phyloP scores from a whole-genome alignment of 92 coral and sea anemone genomes.

The Parazoanthus atlanticus region DNA sequence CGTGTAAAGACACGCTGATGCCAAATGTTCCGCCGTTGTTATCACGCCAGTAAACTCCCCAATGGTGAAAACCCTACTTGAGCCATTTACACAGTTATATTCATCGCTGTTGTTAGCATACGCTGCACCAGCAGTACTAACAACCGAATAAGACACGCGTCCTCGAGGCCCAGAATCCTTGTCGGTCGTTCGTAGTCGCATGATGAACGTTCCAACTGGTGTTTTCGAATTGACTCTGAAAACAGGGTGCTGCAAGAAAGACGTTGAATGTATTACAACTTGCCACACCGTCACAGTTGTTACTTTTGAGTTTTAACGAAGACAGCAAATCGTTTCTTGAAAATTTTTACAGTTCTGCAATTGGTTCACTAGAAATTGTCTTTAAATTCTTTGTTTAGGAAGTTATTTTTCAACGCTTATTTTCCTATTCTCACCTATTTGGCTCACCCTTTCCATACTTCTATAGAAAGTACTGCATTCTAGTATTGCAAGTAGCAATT shows the following conservation, averaged over 20 bases:
- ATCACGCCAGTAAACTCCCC: slow-evolving; percentile 56
- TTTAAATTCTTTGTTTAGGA: neutral
- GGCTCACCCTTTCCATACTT: too few relatives aligned
- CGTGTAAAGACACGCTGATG: slow-evolving; percentile 56
- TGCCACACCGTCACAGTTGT: neutral
- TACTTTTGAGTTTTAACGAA: too few relatives aligned
- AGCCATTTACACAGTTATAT: slow-evolving; percentile 48
- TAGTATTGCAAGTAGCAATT: too few relatives aligned
- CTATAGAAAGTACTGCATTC: too few relatives aligned
- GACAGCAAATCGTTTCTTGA: too few relatives aligned
- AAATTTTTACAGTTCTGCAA: too few relatives aligned
- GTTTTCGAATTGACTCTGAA: slow-evolving; percentile 10
- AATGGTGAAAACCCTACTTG: slow-evolving; percentile 51
- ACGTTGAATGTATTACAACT: neutral
- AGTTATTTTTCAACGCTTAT: too few relatives aligned
- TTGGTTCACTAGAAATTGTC: neutral
- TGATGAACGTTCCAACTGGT: slow-evolving; percentile 41
- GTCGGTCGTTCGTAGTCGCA: slow-evolving; percentile 51
- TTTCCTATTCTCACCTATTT: too few relatives aligned
- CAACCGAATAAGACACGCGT: slow-evolving; percentile 31
- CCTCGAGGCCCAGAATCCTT: slow-evolving; percentile 59
- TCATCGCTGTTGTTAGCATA: neutral
- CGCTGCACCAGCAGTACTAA: slow-evolving; percentile 16
- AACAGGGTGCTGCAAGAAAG: slow-evolving; percentile 6
- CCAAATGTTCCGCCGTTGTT: slow-evolving; percentile 48